These are phyloP conservation scores for Gymnoscopelus braueri DNA, from an alignment of 2,797 vertebrate genomes.

Conservation along the genomic window DNA sequence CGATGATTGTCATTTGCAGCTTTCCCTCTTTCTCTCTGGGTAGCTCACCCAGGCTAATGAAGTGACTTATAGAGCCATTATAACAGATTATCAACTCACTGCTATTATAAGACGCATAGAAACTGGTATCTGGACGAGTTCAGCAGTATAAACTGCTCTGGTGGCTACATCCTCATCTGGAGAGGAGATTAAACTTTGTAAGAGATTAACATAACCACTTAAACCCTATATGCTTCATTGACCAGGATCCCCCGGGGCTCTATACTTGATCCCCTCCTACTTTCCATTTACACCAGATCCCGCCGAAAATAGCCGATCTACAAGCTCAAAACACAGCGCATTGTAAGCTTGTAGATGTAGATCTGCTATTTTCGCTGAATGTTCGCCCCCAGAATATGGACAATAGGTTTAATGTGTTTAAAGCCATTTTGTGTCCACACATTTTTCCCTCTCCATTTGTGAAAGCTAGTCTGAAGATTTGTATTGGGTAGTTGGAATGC, in stretches of 20 bases:
- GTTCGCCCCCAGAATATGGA: too few relatives aligned
- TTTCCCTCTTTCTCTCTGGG: slow-evolving; percentile 82
- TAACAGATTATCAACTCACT: slow-evolving; percentile 56
- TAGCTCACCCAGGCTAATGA: slow-evolving; percentile 67
- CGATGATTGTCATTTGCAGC: slow-evolving; percentile 92
- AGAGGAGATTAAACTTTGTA: slow-evolving; percentile 51
- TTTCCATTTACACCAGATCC: too few relatives aligned
- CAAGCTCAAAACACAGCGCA: neutral
- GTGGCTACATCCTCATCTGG: slow-evolving; percentile 53
- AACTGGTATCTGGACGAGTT: slow-evolving; percentile 61
- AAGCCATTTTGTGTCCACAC: slow-evolving; percentile 67
- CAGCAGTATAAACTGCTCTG: slow-evolving; percentile 56
- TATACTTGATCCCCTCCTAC: too few relatives aligned
- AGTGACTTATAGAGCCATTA: slow-evolving; percentile 78
- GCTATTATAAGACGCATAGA: slow-evolving; percentile 53
- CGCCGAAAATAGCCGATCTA: neutral
- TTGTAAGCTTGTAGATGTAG: neutral
- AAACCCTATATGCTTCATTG: too few relatives aligned
- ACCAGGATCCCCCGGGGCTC: too few relatives aligned
- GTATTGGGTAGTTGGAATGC: slow-evolving; percentile 90
- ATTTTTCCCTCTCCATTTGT: slow-evolving; percentile 55
- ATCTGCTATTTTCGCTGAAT: too few relatives aligned
- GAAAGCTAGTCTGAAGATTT: slow-evolving; percentile 84
- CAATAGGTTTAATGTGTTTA: slow-evolving; percentile 1
- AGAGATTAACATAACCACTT: slow-evolving; percentile 61